Evolutionary conservation across 1,140 invertebrate species (phyloP), one percentile per base, ranked within the genome.

Genomic region (Ceratina australensis): DNA sequence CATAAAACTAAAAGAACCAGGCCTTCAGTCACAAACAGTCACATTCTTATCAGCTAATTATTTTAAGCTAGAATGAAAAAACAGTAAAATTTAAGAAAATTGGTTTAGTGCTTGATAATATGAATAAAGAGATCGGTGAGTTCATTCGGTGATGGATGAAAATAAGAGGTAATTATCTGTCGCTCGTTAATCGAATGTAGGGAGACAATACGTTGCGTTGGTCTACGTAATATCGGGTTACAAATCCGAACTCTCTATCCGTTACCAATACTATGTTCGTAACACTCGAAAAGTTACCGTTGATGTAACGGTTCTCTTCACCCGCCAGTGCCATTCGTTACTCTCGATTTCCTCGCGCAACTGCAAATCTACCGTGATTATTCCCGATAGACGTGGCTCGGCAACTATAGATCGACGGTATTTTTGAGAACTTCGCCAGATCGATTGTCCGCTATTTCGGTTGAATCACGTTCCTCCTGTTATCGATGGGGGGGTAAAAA

Each of bases 341-440:
- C 22, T 20, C 60, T 49, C n/a, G 22, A 64, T 78, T 72, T 16
- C 15, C 60, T 7, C 12, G 18, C n/a, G 18, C 42, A 15, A 26
- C 42, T 26, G 26, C 47, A 47, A 71, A 71, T 52, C 18, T 13
- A 24, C 18, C 20, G 67, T 49, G 72, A 78, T 78, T 78, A 49
- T 57, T 72, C 52, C 28, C 49, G 60, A 10, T 33, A 20, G 59
- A 54, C 24, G 42, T 64, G 13, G 47, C 28, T 42, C 24, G 57
- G 50, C n/a, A 49, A 49, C 22, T 49, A 66, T 8, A 16, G 42
- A 50, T 33, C 42, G 26, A 18, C 56, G 8, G 15, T 47, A 22
- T 61, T 71, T 76, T 47, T 61, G 12, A 76, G 20, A 20, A 16
- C 65, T 76, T 59, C 22, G 26, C n/a, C 15, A 10, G 10, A 18